A percentile compares a stretch with the other conserved stretches of the same genome.
phyloP scores from a whole-genome alignment of 2,888 invertebrate genomes.

The Junonia oenone region DNA sequence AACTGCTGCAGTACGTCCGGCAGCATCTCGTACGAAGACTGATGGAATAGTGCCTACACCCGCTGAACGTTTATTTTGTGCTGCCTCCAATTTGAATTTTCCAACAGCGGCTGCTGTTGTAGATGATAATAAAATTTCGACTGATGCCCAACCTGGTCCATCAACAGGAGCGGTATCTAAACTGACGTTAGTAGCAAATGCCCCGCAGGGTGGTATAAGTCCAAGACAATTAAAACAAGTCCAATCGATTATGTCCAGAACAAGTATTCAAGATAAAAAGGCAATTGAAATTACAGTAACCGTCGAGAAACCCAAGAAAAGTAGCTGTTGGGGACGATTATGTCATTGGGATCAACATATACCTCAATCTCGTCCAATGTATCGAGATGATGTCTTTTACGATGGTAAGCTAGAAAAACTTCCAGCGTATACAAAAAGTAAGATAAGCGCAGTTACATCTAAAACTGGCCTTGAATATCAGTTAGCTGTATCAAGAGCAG shows the following conservation, averaged over 20 bases:
- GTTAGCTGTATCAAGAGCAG: conserved; percentile 64
- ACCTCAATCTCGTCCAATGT: conserved; percentile 60
- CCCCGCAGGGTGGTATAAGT: conserved; percentile 51
- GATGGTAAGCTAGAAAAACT: conserved; percentile 54
- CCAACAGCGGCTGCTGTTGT: conserved; percentile 61
- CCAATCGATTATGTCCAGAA: conserved; percentile 53
- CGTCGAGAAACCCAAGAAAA: conserved; percentile 38
- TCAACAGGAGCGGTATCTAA: conserved; percentile 48
- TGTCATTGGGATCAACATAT: conserved; percentile 62
- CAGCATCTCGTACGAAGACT: conserved; percentile 36
- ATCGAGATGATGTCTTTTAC: conserved; percentile 69
- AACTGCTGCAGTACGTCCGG: conserved; percentile 35
- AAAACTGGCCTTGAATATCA: conserved; percentile 69
- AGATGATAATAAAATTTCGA: conserved; percentile 35
- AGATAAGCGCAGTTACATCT: conserved; percentile 41
- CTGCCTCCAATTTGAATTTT: conserved; percentile 48
- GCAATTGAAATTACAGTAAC: conserved; percentile 41
- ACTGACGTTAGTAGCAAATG: conserved; percentile 49
- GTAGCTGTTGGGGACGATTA: conserved; percentile 48
- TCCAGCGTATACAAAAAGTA: conserved; percentile 61
- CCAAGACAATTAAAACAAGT: conserved; percentile 57
- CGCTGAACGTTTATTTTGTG: conserved; percentile 46
- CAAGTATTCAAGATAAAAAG: conserved; percentile 41
- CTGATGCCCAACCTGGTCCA: conserved; percentile 45
- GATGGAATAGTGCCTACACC: conserved; percentile 38